Evolutionary conservation across 2,888 invertebrate genomes (phyloP).

Genomic region (Elegia similella): DNA sequence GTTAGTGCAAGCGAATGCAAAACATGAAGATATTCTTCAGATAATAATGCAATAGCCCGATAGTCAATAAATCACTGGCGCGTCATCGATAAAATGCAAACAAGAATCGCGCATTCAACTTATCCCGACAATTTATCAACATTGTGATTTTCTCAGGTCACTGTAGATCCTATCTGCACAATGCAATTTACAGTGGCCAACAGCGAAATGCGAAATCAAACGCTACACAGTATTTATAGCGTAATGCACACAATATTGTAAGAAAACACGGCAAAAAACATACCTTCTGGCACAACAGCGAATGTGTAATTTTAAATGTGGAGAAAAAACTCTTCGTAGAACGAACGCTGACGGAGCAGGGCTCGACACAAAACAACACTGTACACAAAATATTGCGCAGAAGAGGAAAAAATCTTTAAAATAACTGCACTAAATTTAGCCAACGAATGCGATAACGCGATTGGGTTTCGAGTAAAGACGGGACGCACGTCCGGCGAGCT

Average conservation of each 20-base stretch:
- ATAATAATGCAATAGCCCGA: neutral
- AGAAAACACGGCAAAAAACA: constrained; percentile 46
- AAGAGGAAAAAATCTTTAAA: constrained; percentile 45
- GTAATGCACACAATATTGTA: constrained; percentile 34
- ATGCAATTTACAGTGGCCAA: neutral
- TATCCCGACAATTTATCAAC: constrained; percentile 20
- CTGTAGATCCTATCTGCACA: neutral
- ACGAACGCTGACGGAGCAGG: constrained; percentile 39
- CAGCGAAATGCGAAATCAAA: constrained; percentile 10
- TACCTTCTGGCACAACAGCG: constrained; percentile 68
- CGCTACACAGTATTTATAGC: constrained; percentile 27
- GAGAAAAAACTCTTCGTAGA: constrained; percentile 48
- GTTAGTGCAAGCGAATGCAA: neutral
- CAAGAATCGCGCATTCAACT: neutral
- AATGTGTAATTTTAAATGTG: constrained; percentile 61
- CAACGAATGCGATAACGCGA: constrained; percentile 56
- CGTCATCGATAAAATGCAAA: constrained; percentile 16
- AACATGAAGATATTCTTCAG: neutral
- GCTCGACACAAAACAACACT: constrained; percentile 54
- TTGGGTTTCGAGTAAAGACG: constrained; percentile 37
- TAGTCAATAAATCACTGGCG: constrained; percentile 5
- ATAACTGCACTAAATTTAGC: constrained; percentile 70
- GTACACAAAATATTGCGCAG: constrained; percentile 55
- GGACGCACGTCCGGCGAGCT: constrained; percentile 47
- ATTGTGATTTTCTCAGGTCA: neutral